phyloP scores from a whole-genome alignment of 2,797 vertebrate species.

The Ctenopoma kingsleyae region DNA sequence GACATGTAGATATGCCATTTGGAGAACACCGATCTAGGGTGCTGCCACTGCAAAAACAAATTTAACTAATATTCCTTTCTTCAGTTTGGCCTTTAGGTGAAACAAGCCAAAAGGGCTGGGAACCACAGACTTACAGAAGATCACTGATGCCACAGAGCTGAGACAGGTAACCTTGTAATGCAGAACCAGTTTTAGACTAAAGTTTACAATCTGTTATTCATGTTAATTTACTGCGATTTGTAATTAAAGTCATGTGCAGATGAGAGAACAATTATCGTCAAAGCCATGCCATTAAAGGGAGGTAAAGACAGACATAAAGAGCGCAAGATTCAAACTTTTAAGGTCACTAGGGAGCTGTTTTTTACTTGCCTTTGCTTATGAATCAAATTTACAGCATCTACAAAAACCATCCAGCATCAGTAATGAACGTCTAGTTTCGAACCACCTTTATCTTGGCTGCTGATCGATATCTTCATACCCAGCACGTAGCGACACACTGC shows the following conservation, averaged over 20 bases:
- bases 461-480: constrained; percentile 51
- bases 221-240: background rate
- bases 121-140: too few species aligned
- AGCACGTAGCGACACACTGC: constrained; percentile 18
- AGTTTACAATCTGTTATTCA: background rate
- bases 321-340: background rate
- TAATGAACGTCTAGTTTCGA: constrained; percentile 35
- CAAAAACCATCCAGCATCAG: constrained; percentile 28
- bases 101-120: too few species aligned
- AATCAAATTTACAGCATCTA: constrained; percentile 44
- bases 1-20: too few species aligned
- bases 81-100: too few species aligned
- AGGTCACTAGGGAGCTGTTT: constrained; percentile 12
- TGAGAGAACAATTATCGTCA: background rate
- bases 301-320: background rate
- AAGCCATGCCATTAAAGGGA: background rate
- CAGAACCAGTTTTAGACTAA: too few species aligned
- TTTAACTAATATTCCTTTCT: too few species aligned
- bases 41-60: too few species aligned
- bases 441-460: constrained; percentile 34
- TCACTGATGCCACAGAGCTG: too few species aligned
- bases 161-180: too few species aligned
- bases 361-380: constrained; percentile 24
- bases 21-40: too few species aligned
- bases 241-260: background rate